phyloP scores from a whole-genome alignment of 2,113 vertebrate species.

The Tichodroma muraria region DNA sequence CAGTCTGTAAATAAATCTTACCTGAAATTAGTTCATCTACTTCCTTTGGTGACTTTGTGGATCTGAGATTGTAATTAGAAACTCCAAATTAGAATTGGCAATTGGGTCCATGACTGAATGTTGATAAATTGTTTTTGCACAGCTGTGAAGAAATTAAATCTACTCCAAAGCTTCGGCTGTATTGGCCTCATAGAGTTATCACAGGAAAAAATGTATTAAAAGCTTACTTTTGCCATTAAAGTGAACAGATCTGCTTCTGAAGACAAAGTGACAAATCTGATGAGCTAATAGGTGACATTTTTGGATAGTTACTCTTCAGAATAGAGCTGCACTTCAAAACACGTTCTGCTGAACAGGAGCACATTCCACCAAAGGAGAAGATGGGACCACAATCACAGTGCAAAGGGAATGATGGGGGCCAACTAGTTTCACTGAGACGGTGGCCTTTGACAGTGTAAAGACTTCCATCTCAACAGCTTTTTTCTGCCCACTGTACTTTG shows the following conservation, averaged over 20 bases:
- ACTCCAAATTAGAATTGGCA: slow-evolving; percentile 6
- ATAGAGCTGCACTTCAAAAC: neutral
- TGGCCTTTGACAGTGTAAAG: neutral
- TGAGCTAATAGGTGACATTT: neutral
- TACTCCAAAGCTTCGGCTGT: neutral
- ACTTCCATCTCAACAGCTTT: neutral
- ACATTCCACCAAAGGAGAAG: neutral
- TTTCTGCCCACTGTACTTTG: neutral
- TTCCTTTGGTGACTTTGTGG: neutral
- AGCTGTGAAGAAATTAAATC: neutral
- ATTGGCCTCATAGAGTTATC: neutral
- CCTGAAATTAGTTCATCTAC: neutral
- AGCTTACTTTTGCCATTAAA: neutral
- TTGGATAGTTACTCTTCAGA: neutral
- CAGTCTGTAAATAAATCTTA: neutral
- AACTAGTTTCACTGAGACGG: neutral
- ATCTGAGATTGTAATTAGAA: slow-evolving; percentile 6
- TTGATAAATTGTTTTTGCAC: neutral
- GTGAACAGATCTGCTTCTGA: neutral
- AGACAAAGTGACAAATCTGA: neutral
- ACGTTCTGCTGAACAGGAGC: neutral
- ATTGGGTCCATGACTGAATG: neutral
- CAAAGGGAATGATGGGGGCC: neutral
- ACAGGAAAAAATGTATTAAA: neutral
- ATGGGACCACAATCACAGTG: neutral